phyloP scores from a whole-genome alignment of 37 sponge, comb jelly and placozoan genomes.

The Chondrilla cf. caribensis region DNA sequence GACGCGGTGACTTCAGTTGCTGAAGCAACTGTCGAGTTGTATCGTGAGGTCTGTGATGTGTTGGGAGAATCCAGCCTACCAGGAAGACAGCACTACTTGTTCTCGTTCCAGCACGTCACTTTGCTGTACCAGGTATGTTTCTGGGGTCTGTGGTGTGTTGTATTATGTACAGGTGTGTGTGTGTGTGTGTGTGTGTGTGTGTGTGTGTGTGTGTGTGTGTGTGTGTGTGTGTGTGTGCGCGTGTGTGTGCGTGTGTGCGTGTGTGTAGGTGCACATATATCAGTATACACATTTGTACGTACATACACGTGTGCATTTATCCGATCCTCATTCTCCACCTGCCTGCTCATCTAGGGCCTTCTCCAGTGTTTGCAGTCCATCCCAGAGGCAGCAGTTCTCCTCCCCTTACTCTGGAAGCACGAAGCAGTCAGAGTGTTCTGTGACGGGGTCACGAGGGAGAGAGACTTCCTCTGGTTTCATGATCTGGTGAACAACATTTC shows the following conservation, averaged over 20 bases:
- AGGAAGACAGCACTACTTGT: slow-evolving; percentile 71
- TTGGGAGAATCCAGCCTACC: slow-evolving; percentile 50
- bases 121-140: slow-evolving; percentile 50
- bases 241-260: too few relatives aligned
- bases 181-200: background rate
- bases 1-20: slow-evolving; percentile 4
- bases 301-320: too few relatives aligned
- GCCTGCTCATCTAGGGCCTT: background rate
- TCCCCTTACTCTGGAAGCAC: slow-evolving; percentile 46
- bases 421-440: slow-evolving; percentile 63
- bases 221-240: too few relatives aligned
- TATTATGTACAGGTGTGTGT: background rate
- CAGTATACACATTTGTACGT: too few relatives aligned
- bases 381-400: background rate
- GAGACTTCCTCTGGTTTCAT: slow-evolving; percentile 47
- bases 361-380: background rate
- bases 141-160: background rate
- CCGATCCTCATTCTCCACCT: too few relatives aligned
- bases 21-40: slow-evolving; percentile 31
- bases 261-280: too few relatives aligned
- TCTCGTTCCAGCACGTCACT: slow-evolving; percentile 48
- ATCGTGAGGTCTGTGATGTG: slow-evolving; percentile 13
- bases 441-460: slow-evolving; percentile 50
- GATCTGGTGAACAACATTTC: background rate
- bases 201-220: too few relatives aligned